Conservation (phyloP, 1,140 invertebrate species). For the Aphidius ervi region DNA sequence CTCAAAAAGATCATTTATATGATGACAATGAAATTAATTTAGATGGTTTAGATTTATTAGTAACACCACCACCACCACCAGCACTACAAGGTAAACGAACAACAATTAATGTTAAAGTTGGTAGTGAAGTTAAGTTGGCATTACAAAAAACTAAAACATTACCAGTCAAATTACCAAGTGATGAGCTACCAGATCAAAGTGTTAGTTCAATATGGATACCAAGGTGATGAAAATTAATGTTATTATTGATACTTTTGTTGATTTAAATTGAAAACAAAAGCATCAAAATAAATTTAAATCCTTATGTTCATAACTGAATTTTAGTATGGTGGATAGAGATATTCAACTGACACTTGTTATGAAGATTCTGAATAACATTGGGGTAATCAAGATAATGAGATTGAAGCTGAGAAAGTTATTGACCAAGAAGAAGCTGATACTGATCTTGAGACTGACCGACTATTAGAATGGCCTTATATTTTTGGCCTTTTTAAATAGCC, state of each 20-base stretch:
- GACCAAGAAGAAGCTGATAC: conserved; percentile 78
- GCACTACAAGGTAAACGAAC: conserved; percentile 59
- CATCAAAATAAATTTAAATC: conserved; percentile 2
- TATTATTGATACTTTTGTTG: too few species aligned
- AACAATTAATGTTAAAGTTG: conserved; percentile 44
- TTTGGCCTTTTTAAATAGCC: too few species aligned
- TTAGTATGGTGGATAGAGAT: conserved; percentile 50
- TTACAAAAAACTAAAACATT: conserved; percentile 71
- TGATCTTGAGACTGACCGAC: conserved; percentile 82
- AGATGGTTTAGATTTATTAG: conserved; percentile 63
- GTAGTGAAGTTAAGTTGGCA: conserved; percentile 64
- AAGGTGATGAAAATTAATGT: conserved; percentile 58
- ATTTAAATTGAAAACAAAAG: conserved; percentile 22
- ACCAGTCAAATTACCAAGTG: conserved; percentile 54
- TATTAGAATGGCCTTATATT: too few species aligned
- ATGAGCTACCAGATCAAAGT: conserved; percentile 45
- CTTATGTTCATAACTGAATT: conserved; percentile 49
- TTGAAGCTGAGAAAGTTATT: conserved; percentile 45
- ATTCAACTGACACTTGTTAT: conserved; percentile 47
- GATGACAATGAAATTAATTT: conserved; percentile 54
- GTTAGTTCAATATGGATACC: conserved; percentile 65
- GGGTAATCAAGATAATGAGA: conserved; percentile 41
- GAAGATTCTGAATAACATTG: conserved; percentile 46
- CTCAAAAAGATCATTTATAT: conserved; percentile 52
- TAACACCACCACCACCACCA: conserved; percentile 66